A percentile compares a stretch with the other conserved stretches of the same genome.
phyloP scores from a whole-genome alignment of 2,113 vertebrate species.

The Tor tambroides region DNA sequence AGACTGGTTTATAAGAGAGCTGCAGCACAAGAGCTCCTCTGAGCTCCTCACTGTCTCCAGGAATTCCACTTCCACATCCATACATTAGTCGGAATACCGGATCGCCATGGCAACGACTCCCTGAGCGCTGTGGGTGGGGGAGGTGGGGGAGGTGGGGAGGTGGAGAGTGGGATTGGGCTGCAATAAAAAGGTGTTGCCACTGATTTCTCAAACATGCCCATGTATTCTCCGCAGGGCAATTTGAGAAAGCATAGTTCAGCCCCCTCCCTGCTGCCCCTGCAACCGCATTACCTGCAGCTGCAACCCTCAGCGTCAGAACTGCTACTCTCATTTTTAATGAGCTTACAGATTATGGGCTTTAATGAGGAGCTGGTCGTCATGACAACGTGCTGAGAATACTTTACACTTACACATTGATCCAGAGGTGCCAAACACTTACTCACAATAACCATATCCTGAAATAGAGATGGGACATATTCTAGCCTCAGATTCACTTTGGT shows the following conservation, averaged over 20 bases:
- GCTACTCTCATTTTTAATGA: conserved; percentile 37
- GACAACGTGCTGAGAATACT: not conserved
- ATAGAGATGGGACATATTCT: not conserved
- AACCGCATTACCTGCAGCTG: not conserved
- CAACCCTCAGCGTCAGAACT: not conserved
- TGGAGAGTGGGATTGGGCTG: conserved; percentile 19
- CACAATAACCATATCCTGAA: not conserved
- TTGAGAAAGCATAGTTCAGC: conserved; percentile 8
- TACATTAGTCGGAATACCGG: conserved; percentile 55
- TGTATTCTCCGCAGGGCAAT: conserved; percentile 49
- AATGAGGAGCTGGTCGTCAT: conserved; percentile 36
- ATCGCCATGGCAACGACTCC: conserved; percentile 65
- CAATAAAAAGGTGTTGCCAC: conserved; percentile 57
- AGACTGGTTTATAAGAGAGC: not conserved
- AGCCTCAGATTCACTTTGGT: not conserved
- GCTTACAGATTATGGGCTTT: conserved; percentile 50
- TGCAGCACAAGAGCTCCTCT: conserved; percentile 18
- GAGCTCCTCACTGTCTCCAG: conserved; percentile 45
- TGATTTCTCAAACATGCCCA: conserved; percentile 50
- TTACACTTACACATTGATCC: not conserved
- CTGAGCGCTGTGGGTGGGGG: conserved; percentile 43
- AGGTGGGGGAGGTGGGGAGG: conserved; percentile 14
- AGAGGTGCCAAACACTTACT: not conserved
- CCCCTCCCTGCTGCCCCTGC: conserved; percentile 10
- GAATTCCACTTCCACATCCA: conserved; percentile 57